Evolutionary conservation across 2,113 vertebrate genomes (phyloP).

Genomic region (Dascyllus trimaculatus): DNA sequence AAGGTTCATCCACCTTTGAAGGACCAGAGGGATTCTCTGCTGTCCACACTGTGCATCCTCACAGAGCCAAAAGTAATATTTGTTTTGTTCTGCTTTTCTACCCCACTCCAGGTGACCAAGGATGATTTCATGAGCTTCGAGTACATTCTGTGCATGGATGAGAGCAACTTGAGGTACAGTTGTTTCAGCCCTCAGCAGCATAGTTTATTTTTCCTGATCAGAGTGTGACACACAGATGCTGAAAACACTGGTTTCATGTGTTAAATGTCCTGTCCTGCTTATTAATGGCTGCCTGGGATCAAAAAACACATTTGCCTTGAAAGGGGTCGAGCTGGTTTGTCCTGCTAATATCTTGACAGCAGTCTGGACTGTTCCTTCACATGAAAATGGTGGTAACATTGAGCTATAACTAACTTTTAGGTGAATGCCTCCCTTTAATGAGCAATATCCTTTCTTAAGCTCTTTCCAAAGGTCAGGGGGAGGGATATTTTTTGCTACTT

Average conservation of each 20-base stretch:
- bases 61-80: conserved; percentile 54
- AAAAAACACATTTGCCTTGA: conserved; percentile 18
- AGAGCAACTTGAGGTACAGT: conserved; percentile 93
- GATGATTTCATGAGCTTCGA: conserved; percentile 94
- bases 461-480: conserved; percentile 76
- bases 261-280: background rate
- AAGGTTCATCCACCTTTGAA: background rate
- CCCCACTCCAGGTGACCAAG: conserved; percentile 89
- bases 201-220: background rate
- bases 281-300: background rate
- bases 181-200: background rate
- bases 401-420: conserved; percentile 52
- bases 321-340: conserved; percentile 12
- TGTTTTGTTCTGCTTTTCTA: conserved; percentile 51
- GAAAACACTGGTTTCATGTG: conserved; percentile 27
- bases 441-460: conserved; percentile 79
- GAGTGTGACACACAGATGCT: background rate
- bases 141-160: conserved; percentile 97
- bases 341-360: background rate
- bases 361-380: conserved; percentile 19
- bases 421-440: conserved; percentile 76
- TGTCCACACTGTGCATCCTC: conserved; percentile 8
- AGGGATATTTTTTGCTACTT: conserved; percentile 81
- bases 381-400: conserved; percentile 46
- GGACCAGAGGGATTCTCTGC: conserved; percentile 23